phyloP scores from a whole-genome alignment of 2,888 invertebrate genomes.

The Atethmia centrago region DNA sequence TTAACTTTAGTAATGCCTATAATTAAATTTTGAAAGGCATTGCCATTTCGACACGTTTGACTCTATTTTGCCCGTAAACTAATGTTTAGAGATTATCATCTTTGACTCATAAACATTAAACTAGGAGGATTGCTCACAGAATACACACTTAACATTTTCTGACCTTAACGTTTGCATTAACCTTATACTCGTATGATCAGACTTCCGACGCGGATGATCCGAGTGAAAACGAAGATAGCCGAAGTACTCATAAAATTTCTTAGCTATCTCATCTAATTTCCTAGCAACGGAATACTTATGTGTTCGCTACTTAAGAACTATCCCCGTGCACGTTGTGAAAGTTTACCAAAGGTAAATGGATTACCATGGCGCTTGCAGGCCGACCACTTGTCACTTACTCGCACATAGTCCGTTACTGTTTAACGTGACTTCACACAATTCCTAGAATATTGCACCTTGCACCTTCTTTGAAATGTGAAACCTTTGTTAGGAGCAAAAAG shows the following conservation, averaged over 20 bases:
- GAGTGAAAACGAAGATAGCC: slow-evolving; percentile 24
- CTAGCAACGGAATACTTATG: background rate
- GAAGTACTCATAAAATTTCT: slow-evolving; percentile 20
- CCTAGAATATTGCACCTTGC: background rate
- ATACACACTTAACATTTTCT: slow-evolving; percentile 5
- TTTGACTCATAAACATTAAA: background rate
- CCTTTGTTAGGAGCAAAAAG: background rate
- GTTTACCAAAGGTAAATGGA: slow-evolving; percentile 48
- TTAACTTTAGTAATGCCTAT: slow-evolving; percentile 9
- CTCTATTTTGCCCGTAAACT: background rate
- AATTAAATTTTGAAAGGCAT: background rate
- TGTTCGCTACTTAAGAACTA: slow-evolving; percentile 9
- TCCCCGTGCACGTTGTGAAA: slow-evolving; percentile 54
- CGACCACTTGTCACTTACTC: slow-evolving; percentile 39
- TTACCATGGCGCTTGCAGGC: slow-evolving; percentile 40
- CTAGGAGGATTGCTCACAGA: background rate
- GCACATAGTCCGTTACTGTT: slow-evolving; percentile 23
- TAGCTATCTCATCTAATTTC: slow-evolving; percentile 23
- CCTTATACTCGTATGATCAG: slow-evolving; percentile 15
- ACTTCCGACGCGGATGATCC: slow-evolving; percentile 20
- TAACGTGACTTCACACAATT: slow-evolving; percentile 20
- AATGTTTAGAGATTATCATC: background rate
- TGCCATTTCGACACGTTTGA: background rate
- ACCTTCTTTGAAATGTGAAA: slow-evolving; percentile 22
- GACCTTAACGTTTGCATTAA: slow-evolving; percentile 10